Conservation (phyloP, 1,140 invertebrate genomes). For the Drosophila punjabiensis region DNA sequence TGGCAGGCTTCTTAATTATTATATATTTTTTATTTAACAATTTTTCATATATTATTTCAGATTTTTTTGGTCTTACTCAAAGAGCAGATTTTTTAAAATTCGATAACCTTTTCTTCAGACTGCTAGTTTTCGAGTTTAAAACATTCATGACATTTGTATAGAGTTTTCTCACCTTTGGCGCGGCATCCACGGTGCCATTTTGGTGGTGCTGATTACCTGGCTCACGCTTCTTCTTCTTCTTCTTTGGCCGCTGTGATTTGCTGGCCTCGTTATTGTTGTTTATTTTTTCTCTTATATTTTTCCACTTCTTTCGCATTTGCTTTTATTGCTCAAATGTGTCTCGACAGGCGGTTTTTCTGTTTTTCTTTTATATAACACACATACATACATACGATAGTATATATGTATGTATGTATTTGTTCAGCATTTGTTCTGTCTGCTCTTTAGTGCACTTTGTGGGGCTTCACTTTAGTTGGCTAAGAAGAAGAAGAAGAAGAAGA, state of each 20-base stretch:
- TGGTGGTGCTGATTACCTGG: conserved; percentile 44
- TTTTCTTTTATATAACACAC: conserved; percentile 3
- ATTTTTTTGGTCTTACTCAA: background rate
- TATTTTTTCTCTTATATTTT: conserved; percentile 24
- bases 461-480: conserved; percentile 26
- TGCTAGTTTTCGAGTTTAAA: background rate
- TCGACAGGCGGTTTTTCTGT: conserved; percentile 32
- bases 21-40: background rate
- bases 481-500: conserved; percentile 15
- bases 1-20: background rate
- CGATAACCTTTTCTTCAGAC: too few species aligned
- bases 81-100: too few species aligned
- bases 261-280: conserved; percentile 31
- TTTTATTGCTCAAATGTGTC: conserved; percentile 39
- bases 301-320: conserved; percentile 33
- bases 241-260: conserved; percentile 26
- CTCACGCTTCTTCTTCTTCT: conserved; percentile 21
- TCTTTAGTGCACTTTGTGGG: conserved; percentile 30
- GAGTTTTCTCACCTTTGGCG: background rate
- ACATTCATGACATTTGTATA: background rate
- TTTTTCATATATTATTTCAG: background rate
- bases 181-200: conserved; percentile 15
- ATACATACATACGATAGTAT: background rate
- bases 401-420: background rate
- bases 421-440: conserved; percentile 29